Percentiles rank a stretch among this genome's conserved stretches.
Evolutionary conservation across 2,888 invertebrate genomes (phyloP).

Genomic region (Palloptera scutellata): DNA sequence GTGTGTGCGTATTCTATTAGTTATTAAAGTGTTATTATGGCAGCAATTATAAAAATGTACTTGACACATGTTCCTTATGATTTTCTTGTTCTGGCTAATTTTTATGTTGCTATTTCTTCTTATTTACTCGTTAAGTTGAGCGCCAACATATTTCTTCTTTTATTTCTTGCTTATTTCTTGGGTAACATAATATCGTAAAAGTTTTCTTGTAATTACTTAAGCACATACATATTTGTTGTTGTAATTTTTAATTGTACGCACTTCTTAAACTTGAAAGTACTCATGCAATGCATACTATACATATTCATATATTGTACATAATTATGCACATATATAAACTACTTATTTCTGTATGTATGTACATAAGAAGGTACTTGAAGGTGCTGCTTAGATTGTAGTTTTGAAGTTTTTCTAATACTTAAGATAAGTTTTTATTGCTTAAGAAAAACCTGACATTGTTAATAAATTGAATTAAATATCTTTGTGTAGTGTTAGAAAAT

Average conservation of each 20-base stretch:
- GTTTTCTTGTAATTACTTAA: too few relatives aligned
- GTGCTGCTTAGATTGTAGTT: neutral
- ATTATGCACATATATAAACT: neutral
- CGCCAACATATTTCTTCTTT: neutral
- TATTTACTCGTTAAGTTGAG: neutral
- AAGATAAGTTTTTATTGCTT: too few relatives aligned
- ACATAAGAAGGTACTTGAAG: neutral
- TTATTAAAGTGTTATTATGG: conserved; percentile 21
- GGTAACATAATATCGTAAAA: neutral
- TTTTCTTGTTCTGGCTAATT: conserved; percentile 1
- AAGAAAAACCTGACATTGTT: too few relatives aligned
- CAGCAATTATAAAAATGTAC: conserved; percentile 27
- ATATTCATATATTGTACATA: too few relatives aligned
- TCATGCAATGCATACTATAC: too few relatives aligned
- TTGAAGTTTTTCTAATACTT: too few relatives aligned
- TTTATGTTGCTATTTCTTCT: neutral
- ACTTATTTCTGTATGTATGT: neutral
- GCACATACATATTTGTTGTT: conserved; percentile 4
- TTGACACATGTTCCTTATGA: conserved; percentile 23
- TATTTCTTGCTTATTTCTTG: neutral
- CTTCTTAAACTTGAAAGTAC: too few relatives aligned
- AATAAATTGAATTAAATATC: too few relatives aligned
- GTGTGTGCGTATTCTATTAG: conserved; percentile 15
- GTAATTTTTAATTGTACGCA: neutral
- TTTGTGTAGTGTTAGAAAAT: too few relatives aligned